Evolutionary conservation across 2,888 invertebrate genomes (phyloP), one percentile per base, ranked within the genome.

Genomic region (Microctonus brassicae): DNA sequence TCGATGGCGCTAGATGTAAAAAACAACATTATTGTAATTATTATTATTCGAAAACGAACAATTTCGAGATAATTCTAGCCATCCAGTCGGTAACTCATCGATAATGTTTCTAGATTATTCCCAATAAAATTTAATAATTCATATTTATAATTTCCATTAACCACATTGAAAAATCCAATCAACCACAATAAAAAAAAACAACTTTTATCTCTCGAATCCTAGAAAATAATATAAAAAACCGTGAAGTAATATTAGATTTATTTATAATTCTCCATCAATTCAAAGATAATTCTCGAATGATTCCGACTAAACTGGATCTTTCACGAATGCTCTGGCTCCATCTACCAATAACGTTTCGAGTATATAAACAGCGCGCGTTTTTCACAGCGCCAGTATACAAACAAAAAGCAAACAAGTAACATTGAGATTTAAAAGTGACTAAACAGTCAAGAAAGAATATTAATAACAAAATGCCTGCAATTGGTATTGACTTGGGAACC

Each of bases 381-480:
- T 13, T n/a, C 33, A 39, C 17, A 53, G 20, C 55, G 58, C 42
- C 67, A 75, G 66, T 71, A 73, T 71, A n/a, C n/a, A n/a, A n/a
- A n/a, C n/a, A n/a, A n/a, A n/a, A n/a, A n/a, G n/a, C n/a, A n/a
- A n/a, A n/a, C 52, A 7, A 53, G 22, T 53, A 53, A 53, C 42
- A 42, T 42, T 42, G 52, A 53, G 20, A n/a, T 39, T n/a, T n/a
- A 13, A n/a, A 53, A 53, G 52, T 24, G 67, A 66, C 24, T 39
- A 47, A 69, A 22, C 69, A 52, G 17, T 22, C 4, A 62, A 57
- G 34, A 61, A 24, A 10, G 33, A 13, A 11, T 39, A 53, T n/a
- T n/a, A n/a, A 39, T 96, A 95, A 58, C 52, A 53, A 53, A 53
- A 86, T 90, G 82, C 83, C 87, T 80, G 92, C 92, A 78, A 90